phyloP scores from a whole-genome alignment of 1,140 invertebrate genomes.

The Sitobion miscanthi region DNA sequence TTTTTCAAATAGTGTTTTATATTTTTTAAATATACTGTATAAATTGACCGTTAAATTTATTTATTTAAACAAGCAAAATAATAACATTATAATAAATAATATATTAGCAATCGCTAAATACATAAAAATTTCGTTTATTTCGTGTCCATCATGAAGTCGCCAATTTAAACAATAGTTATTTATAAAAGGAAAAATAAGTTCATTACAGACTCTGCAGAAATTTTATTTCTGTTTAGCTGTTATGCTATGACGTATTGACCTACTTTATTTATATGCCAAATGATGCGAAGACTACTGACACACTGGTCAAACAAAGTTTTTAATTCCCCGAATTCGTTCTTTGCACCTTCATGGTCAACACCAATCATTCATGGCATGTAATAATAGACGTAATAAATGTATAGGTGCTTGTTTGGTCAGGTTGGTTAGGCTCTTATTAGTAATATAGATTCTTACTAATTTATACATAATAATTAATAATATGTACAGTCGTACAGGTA shows the following conservation, averaged over 20 bases:
- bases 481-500: too few species aligned
- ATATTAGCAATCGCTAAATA: not conserved
- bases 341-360: not conserved
- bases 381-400: not conserved
- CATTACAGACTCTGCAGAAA: constrained; percentile 21
- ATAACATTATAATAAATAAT: not conserved
- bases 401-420: not conserved
- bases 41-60: not conserved
- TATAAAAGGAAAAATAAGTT: constrained; percentile 41
- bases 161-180: constrained; percentile 42
- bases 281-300: constrained; percentile 24
- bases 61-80: not conserved
- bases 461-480: not conserved
- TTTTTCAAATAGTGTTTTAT: not conserved
- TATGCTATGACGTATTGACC: constrained; percentile 30
- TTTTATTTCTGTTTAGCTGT: constrained; percentile 42
- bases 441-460: not conserved
- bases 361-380: not conserved
- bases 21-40: not conserved
- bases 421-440: not conserved
- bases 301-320: constrained; percentile 3
- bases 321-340: not conserved
- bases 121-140: not conserved
- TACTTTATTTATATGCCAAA: constrained; percentile 41
- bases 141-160: not conserved